phyloP scores from a whole-genome alignment of 35 echinoderm and acorn worm genomes.

The Amphiura filiformis region DNA sequence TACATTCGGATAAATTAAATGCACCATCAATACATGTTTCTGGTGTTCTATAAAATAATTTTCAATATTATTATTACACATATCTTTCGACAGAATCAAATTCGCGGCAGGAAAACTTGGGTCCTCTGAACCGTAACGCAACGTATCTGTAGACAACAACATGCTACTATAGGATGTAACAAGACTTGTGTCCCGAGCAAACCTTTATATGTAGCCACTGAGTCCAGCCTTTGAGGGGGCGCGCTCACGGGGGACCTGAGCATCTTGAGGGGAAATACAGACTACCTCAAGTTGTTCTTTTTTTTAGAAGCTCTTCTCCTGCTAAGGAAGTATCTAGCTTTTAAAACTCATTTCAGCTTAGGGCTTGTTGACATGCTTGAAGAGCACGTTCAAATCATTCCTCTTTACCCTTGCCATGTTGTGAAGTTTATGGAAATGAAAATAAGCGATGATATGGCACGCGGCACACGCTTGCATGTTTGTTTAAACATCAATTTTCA shows the following conservation, averaged over 20 bases:
- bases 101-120: neutral
- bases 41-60: neutral
- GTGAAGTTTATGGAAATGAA: neutral
- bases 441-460: neutral
- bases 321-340: neutral
- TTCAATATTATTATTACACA: neutral
- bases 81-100: neutral
- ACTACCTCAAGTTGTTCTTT: neutral
- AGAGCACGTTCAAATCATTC: neutral
- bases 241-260: neutral
- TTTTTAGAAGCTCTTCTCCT: neutral
- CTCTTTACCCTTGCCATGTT: neutral
- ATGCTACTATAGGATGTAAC: conserved; percentile 8
- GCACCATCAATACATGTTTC: neutral
- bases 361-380: neutral
- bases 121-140: neutral
- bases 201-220: neutral
- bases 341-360: neutral
- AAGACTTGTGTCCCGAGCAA: neutral
- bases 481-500: neutral
- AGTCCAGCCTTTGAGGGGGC: neutral
- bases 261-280: neutral
- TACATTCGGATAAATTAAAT: too few species aligned
- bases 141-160: neutral
- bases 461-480: neutral